Evolutionary conservation across 2,113 vertebrate species (phyloP), one percentile per base, ranked within the genome.

Genomic region (Poeciliopsis occidentalis): DNA sequence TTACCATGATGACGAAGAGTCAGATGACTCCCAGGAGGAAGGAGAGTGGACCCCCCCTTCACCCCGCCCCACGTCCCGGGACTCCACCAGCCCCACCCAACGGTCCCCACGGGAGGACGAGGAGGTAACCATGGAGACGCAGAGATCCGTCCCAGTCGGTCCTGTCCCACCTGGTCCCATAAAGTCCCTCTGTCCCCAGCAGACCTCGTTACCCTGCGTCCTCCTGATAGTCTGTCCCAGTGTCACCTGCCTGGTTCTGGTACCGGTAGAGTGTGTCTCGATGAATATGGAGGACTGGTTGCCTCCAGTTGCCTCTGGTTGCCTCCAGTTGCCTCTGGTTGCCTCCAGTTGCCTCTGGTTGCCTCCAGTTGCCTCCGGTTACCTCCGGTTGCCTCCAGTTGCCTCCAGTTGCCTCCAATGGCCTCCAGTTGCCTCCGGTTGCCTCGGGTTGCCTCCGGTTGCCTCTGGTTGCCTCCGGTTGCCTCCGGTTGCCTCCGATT

Each of bases 111-210:
- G 79, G 0, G 64, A 79, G 7, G 27, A 71, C 15, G 83, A 84
- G 41, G 85, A 91, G 91, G 91, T 92, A 89, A 90, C 61, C 65
- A 5, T 4, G 15, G 41, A 71, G 1, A 24, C 34, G 3, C n/a
- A 57, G 5, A 57, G 15, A 47, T 1, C 57, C 29, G 0, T 19
- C 24, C 76, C 64, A 24, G 1, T 64, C 1, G 19, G 62, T 0
- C 22, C 67, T 71, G 3, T 0, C 26, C 60, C 61, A 47, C 19
- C 13, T 6, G 6, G 44, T 47, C 44, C 44, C 47, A 8, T 7
- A 22, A 0, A 54, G 47, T 22, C 4, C 41, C 41, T 44, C 22
- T 24, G 51, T n/a, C 51, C 51, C 24, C 24, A 8, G 24, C 22
- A 24, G 51, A 8, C 22, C 13, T 17, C 1, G 15, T 57, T 8